Evolutionary conservation across 2,797 vertebrate species (phyloP).

Genomic region (Pyrocephalus nanus): DNA sequence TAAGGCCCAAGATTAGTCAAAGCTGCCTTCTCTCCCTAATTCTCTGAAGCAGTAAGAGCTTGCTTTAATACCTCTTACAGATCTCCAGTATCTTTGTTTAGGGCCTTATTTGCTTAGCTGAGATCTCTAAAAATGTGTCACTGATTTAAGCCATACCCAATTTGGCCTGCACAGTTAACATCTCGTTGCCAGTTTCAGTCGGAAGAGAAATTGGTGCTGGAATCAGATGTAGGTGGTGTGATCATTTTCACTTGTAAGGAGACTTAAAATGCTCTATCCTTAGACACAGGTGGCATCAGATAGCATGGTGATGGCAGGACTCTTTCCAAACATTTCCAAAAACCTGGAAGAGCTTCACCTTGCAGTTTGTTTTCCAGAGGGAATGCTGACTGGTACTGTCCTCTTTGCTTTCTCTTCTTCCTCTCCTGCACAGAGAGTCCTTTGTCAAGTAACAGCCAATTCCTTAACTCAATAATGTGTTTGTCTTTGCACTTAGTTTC

Average conservation of each 20-base stretch:
- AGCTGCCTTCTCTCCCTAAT: not conserved
- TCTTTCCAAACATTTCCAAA: not conserved
- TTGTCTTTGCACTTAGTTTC: not conserved
- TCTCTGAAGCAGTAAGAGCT: not conserved
- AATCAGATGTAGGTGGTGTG: not conserved
- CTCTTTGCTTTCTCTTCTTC: not conserved
- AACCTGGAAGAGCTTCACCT: not conserved
- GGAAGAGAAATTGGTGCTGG: not conserved
- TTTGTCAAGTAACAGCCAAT: not conserved
- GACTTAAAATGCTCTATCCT: not conserved
- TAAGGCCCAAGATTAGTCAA: not conserved
- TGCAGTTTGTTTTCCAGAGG: not conserved
- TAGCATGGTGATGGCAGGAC: not conserved
- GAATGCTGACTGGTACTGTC: not conserved
- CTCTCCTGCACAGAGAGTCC: not conserved
- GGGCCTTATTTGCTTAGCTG: not conserved
- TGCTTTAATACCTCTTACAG: not conserved
- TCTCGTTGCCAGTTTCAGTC: not conserved
- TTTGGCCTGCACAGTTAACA: not conserved
- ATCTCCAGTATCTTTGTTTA: not conserved
- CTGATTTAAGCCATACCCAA: not conserved
- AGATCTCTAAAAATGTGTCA: not conserved
- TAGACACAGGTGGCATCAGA: not conserved
- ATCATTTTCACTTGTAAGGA: not conserved
- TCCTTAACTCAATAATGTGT: not conserved